Base-by-base conservation (phyloP, 2,113 vertebrate genomes). In the Orthochromis indermauri region DNA sequence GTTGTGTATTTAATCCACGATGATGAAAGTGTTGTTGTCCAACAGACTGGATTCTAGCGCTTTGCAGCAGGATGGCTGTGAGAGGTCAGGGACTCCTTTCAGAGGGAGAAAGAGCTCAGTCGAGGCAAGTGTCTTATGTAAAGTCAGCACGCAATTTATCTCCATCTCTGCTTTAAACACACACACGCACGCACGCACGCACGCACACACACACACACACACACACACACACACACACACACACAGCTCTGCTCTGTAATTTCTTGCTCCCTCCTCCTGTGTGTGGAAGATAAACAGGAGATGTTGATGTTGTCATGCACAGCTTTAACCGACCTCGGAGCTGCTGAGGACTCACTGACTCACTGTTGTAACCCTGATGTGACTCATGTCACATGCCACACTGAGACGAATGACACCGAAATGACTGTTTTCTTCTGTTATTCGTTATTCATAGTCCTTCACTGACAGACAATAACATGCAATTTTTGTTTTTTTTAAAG, bases 81-180 rank as follows among this genome's bases (percentile, higher is more conserved):
- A 81, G 84, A 94, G 94, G 92, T 94, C 90, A 85, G 49, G 35
- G 84, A 94, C 93, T 93, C 93, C 91, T 94, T 93, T 95, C 91
- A 95, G 76, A 78, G 85, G 42, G 71, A 82, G 53, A 91, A 42
- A 83, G 82, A 83, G 81, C 17, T 31, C 11, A 81, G 87, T 80
- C 63, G 61, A 92, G 85, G 82, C 80, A 16, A 86, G 63, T 81
- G 80, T 73, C 63, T 87, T 84, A 85, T 86, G 80, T 92, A 89
- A 90, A 93, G 85, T 90, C 92, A 88, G 89, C 68, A 86, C 73
- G 51, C 80, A 5, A 80, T 92, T 87, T 89, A 82, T 91, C 63
- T 90, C 78, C 82, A 87, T 83, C 66, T 54, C 53, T 86, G 66
- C 73, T 55, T 80, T 17, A 42, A 10, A 31, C 3, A 31, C 26